phyloP scores from a whole-genome alignment of 2,888 invertebrate genomes.

The Lagria hirta region DNA sequence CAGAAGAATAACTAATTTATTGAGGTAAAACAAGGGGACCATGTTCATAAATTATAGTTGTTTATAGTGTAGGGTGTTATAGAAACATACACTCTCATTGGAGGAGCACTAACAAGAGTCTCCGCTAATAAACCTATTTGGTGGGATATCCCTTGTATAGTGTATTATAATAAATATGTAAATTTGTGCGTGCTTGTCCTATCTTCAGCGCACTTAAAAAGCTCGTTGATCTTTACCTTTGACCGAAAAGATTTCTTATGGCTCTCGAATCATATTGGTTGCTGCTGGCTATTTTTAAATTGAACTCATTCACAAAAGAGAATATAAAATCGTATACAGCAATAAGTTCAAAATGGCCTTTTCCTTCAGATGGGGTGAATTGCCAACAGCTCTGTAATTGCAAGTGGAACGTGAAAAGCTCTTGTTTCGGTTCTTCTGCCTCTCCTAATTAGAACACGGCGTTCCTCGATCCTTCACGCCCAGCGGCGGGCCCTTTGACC shows the following conservation, averaged over 20 bases:
- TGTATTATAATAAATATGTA: slow-evolving; percentile 26
- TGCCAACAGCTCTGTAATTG: slow-evolving; percentile 35
- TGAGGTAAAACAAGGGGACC: neutral
- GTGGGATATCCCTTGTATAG: slow-evolving; percentile 22
- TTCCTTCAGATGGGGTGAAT: slow-evolving; percentile 19
- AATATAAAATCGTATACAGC: slow-evolving; percentile 30
- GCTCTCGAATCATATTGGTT: slow-evolving; percentile 13
- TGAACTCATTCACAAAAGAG: slow-evolving; percentile 28
- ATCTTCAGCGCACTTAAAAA: too few species aligned
- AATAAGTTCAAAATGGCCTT: slow-evolving; percentile 13
- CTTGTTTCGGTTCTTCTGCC: slow-evolving; percentile 38
- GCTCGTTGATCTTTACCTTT: too few species aligned
- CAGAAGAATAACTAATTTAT: slow-evolving; percentile 22
- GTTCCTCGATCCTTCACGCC: slow-evolving; percentile 8
- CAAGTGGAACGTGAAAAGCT: slow-evolving; percentile 40
- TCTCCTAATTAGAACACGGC: slow-evolving; percentile 36
- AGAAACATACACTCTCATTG: slow-evolving; percentile 9
- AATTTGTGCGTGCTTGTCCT: slow-evolving; percentile 21
- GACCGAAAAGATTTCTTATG: slow-evolving; percentile 5
- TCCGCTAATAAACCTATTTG: slow-evolving; percentile 28
- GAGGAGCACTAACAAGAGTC: slow-evolving; percentile 23
- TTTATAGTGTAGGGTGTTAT: slow-evolving; percentile 14
- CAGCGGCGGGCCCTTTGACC: too few species aligned
- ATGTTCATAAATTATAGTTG: slow-evolving; percentile 20
- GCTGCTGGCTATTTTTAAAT: slow-evolving; percentile 25